Evolutionary conservation across 1,140 invertebrate genomes (phyloP).

Genomic region (Conus betulinus): DNA sequence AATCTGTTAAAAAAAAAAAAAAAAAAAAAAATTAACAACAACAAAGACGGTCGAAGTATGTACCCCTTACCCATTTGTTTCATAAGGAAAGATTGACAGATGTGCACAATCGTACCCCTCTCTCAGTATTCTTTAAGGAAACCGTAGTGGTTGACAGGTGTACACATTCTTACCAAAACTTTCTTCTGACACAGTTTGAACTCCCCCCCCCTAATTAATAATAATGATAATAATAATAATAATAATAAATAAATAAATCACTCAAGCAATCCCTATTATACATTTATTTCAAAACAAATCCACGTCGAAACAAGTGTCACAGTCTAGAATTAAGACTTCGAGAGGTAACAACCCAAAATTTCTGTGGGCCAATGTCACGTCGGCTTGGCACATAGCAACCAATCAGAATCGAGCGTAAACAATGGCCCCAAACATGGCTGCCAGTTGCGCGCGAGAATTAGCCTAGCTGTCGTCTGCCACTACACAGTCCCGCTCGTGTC

Average conservation of each 20-base stretch:
- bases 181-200: no score
- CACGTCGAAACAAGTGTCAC: background rate
- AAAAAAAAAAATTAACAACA: no score
- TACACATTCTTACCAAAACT: no score
- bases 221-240: background rate
- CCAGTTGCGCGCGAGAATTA: background rate
- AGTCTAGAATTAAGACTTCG: background rate
- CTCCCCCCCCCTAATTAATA: background rate
- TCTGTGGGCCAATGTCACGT: background rate
- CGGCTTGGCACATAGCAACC: conserved; percentile 25
- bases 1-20: no score
- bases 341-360: background rate
- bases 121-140: no score
- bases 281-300: no score
- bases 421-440: conserved; percentile 27
- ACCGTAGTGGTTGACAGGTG: no score
- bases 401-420: conserved; percentile 28
- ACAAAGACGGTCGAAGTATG: no score
- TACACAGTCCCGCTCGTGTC: background rate
- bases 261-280: background rate
- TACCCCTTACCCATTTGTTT: no score
- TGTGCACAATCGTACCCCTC: no score
- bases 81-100: no score
- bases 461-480: background rate
- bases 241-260: background rate